A percentile compares a stretch with the other conserved stretches of the same genome.
phyloP scores from a whole-genome alignment of 2,797 vertebrate species.

The Cryptoblepharus egeriae region DNA sequence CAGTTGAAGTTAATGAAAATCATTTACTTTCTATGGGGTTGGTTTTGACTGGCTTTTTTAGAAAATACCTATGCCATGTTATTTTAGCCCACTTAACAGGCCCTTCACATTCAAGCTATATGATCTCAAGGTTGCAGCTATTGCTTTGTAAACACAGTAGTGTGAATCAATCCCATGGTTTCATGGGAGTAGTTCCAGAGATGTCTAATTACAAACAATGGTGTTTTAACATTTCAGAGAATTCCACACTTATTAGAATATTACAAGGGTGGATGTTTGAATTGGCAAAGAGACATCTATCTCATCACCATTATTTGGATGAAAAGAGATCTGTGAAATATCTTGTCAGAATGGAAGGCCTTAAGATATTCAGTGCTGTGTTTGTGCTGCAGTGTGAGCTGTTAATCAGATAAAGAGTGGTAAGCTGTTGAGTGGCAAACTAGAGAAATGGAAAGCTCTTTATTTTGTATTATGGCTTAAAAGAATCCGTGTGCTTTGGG shows the following conservation, averaged over 20 bases:
- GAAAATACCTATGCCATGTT: too few species aligned
- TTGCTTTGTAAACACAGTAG: background rate
- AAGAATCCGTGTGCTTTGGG: background rate
- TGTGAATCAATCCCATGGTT: background rate
- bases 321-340: background rate
- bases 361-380: background rate
- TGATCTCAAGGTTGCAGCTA: background rate
- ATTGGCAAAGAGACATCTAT: background rate
- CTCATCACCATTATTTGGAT: background rate
- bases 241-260: background rate
- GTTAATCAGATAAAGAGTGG: background rate
- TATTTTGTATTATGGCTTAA: background rate
- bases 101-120: background rate
- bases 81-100: too few species aligned
- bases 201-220: too few species aligned
- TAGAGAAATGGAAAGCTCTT: background rate
- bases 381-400: background rate
- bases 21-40: background rate
- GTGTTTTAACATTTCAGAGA: too few species aligned
- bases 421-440: constrained; percentile 6
- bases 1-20: too few species aligned
- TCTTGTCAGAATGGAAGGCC: background rate
- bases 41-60: too few species aligned
- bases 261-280: background rate
- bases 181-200: background rate